These are phyloP conservation scores for Eulacestoma nigropectus DNA, from an alignment of 2,113 vertebrate species.

Conservation along the genomic window DNA sequence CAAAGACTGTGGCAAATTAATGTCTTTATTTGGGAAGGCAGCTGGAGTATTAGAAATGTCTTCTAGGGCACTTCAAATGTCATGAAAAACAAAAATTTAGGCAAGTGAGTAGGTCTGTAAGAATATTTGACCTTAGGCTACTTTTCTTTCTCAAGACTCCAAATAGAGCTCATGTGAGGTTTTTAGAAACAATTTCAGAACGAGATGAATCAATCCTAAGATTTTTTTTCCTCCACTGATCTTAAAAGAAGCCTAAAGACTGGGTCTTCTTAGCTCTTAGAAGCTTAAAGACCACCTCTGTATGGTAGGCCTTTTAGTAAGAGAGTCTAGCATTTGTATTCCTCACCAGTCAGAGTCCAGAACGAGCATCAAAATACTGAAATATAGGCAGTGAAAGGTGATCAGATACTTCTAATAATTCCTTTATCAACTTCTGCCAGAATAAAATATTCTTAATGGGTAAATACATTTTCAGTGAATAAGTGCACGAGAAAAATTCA, in stretches of 20 bases:
- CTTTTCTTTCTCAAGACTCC: not conserved
- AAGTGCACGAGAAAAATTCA: not conserved
- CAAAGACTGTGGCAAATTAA: not conserved
- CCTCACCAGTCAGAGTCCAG: not conserved
- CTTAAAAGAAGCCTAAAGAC: not conserved
- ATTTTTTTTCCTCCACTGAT: not conserved
- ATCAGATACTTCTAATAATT: not conserved
- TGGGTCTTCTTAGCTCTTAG: not conserved
- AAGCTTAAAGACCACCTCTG: not conserved
- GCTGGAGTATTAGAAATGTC: not conserved
- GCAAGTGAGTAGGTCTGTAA: not conserved
- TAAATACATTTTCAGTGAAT: not conserved
- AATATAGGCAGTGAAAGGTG: not conserved
- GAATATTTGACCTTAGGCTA: not conserved
- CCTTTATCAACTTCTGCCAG: not conserved
- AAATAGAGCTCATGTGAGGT: not conserved
- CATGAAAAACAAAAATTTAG: not conserved
- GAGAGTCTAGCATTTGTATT: not conserved
- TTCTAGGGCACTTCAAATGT: not conserved
- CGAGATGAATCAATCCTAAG: not conserved
- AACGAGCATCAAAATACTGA: not conserved
- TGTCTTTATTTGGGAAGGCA: not conserved
- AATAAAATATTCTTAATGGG: not conserved
- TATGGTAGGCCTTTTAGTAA: not conserved
- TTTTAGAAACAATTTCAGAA: not conserved